A percentile compares a stretch with the other conserved stretches of the same genome.
phyloP scores from a whole-genome alignment of 1,140 invertebrate species.

The Rhagoletis zephyria region DNA sequence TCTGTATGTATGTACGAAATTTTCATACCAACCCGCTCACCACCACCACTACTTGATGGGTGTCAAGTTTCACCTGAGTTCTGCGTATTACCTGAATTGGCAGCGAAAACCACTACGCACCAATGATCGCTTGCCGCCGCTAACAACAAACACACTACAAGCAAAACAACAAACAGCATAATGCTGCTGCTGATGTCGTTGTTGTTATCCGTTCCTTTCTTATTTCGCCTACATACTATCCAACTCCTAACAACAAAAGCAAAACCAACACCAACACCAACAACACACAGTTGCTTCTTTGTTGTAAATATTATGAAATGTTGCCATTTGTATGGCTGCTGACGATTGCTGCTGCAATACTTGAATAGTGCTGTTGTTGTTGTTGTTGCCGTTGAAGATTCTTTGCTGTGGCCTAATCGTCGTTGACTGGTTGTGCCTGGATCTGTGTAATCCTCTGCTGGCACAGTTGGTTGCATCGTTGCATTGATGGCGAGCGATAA shows the following conservation, averaged over 20 bases:
- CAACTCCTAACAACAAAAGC: not conserved
- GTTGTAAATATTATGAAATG: slow-evolving; percentile 73
- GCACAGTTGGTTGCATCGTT: slow-evolving; percentile 31
- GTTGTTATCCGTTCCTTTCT: not conserved
- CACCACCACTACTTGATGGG: not conserved
- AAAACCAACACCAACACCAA: too few relatives aligned
- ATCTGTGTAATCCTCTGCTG: not conserved
- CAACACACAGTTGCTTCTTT: slow-evolving; percentile 69
- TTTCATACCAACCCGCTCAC: not conserved
- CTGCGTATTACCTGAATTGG: slow-evolving; percentile 27
- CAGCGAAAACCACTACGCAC: slow-evolving; percentile 23
- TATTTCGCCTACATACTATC: not conserved
- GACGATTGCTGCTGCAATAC: not conserved
- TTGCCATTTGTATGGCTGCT: slow-evolving; percentile 57
- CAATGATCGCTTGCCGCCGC: not conserved
- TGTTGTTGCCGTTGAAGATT: not conserved
- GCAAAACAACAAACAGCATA: not conserved
- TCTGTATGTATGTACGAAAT: too few relatives aligned
- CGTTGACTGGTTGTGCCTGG: not conserved
- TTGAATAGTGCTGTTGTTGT: not conserved
- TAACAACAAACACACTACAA: not conserved
- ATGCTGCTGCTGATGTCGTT: not conserved
- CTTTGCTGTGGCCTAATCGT: not conserved
- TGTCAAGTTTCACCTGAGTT: slow-evolving; percentile 41
- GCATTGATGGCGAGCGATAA: slow-evolving; percentile 40